Conservation (phyloP, 1,140 invertebrate genomes). For the Plutomurus gul region DNA sequence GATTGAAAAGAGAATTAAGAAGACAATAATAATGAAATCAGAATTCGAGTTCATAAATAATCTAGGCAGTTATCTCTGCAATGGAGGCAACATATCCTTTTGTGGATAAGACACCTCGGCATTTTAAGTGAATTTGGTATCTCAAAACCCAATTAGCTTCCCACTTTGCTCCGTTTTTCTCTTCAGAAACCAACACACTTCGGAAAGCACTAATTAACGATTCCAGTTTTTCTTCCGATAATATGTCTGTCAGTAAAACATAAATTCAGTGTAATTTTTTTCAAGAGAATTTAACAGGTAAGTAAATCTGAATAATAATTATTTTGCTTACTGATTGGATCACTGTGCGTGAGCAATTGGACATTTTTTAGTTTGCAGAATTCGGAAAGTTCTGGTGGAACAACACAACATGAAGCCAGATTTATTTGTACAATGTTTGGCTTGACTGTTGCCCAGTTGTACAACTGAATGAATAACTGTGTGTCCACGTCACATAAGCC, state of each 20-base stretch:
- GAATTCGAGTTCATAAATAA: neutral
- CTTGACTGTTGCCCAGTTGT: conserved; percentile 77
- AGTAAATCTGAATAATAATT: neutral
- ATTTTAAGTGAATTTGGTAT: conserved; percentile 86
- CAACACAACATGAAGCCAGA: conserved; percentile 91
- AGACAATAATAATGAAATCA: neutral
- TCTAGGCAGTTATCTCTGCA: neutral
- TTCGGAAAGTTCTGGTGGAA: conserved; percentile 83
- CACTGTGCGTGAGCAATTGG: conserved; percentile 92
- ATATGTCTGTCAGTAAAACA: conserved; percentile 62
- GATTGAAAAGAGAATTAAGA: neutral
- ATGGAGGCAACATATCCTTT: conserved; percentile 71
- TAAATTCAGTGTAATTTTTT: conserved; percentile 3
- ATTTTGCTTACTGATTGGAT: conserved; percentile 75
- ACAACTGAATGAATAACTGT: conserved; percentile 73
- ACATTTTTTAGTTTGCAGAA: conserved; percentile 90
- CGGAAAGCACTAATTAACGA: conserved; percentile 21
- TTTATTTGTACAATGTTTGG: conserved; percentile 95
- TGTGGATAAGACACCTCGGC: conserved; percentile 81
- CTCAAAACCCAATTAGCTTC: conserved; percentile 72
- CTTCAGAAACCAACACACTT: neutral
- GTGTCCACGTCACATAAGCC: conserved; percentile 90
- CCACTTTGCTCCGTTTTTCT: conserved; percentile 38
- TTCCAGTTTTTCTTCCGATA: conserved; percentile 59
- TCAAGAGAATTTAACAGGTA: neutral